Evolutionary conservation across 2,113 vertebrate genomes (phyloP), one percentile per base, ranked within the genome.

Genomic region (Phyllostomus discolor): DNA sequence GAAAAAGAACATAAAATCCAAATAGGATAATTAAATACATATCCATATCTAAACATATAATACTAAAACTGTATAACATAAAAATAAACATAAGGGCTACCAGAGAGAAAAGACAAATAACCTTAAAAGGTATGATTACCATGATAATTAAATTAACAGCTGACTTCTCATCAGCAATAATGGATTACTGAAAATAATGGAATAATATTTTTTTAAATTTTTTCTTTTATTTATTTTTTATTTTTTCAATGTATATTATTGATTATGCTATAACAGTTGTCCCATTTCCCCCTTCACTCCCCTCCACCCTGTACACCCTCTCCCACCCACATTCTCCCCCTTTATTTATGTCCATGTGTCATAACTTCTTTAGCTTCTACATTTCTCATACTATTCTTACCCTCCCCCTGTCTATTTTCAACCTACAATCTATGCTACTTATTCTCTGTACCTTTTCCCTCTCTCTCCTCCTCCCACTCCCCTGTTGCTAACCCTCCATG

Each of bases 1-100:
- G 16, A 94, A 88, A 96, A 95, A 82, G 33, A 87, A 81, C 14
- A 41, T 84, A 69, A 19, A 91, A 52, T 94, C 66, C n/a, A 81
- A 91, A 95, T 73, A 67, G 5, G 35, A 78, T 64, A 82, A 94
- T 78, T 41, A 92, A 91, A 66, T 81, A 81, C 69, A 91, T 85
- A 84, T 41, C 7, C 64, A 33, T 70, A 84, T 10, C 31, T 84
- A 90, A 87, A 62, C 5, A 76, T 10, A 80, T 76, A 95, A 75
- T 70, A 52, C 31, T 75, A 26, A 54, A 90, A 79, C 35, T 26
- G 6, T 6, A 38, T 59, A 75, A 66, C 12, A 43, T 88, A 38
- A 86, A 95, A 94, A 83, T 78, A 64, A 97, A 88, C 3, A 50
- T 48, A 88, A 54, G 95, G n/a, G 41, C 46, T 78, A 64, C 43